Conservation (phyloP, 2,888 invertebrate species). For the Busseola fusca region DNA sequence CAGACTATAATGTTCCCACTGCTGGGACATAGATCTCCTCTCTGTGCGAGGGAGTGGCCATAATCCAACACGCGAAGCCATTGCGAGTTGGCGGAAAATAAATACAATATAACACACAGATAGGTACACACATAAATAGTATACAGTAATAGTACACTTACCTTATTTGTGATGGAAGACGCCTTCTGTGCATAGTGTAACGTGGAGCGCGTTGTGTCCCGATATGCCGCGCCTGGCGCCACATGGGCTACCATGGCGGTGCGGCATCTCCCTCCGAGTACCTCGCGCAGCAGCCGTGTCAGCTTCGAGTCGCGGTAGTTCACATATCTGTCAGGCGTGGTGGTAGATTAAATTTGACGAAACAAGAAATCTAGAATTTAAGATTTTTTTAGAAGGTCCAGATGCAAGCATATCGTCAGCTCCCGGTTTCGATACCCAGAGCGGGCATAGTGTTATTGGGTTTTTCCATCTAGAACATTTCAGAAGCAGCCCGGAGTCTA, state of each 20-base stretch:
- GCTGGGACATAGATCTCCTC: not conserved
- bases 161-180: constrained; percentile 97
- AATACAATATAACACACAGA: not conserved
- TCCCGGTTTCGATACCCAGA: not conserved
- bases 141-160: constrained; percentile 82
- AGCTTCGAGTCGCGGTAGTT: constrained; percentile 98
- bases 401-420: not conserved
- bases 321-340: constrained; percentile 91
- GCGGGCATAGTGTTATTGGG: not conserved
- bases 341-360: not conserved
- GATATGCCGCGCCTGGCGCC: constrained; percentile 93
- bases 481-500: not conserved
- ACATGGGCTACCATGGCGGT: constrained; percentile 99
- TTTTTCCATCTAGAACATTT: not conserved
- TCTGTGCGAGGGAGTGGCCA: not conserved
- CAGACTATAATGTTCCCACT: not conserved
- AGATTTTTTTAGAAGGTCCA: not conserved
- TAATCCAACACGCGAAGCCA: not conserved
- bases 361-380: not conserved
- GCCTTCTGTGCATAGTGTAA: constrained; percentile 98
- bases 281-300: constrained; percentile 96
- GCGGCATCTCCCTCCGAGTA: constrained; percentile 96
- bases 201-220: constrained; percentile 98
- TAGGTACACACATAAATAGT: not conserved
- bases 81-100: not conserved